A percentile compares a stretch with the other conserved stretches of the same genome.
Conservation (phyloP, 2,113 vertebrate genomes). For the Coptodon rendalli region DNA sequence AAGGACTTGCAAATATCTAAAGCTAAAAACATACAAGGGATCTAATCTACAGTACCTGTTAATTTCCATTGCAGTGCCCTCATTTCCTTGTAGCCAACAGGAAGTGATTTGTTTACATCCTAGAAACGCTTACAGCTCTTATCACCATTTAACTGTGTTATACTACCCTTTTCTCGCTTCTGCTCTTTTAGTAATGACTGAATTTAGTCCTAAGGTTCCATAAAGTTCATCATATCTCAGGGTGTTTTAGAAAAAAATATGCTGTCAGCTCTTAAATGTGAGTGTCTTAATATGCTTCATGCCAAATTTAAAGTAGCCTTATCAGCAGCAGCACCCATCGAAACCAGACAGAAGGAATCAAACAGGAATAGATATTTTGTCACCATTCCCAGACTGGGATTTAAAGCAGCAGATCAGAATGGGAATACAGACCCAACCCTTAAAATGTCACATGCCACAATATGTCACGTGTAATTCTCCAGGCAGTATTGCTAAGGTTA, state of each 20-base stretch:
- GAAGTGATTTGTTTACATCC: not conserved
- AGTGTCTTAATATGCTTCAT: not conserved
- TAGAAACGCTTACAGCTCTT: not conserved
- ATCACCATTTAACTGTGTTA: not conserved
- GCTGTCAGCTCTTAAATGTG: not conserved
- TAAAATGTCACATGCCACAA: slow-evolving; percentile 10
- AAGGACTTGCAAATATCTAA: not conserved
- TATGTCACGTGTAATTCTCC: not conserved
- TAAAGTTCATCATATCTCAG: not conserved
- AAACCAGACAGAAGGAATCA: not conserved
- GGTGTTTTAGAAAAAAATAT: not conserved
- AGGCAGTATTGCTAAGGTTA: not conserved
- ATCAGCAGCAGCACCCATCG: not conserved
- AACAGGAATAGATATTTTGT: not conserved
- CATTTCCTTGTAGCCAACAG: not conserved
- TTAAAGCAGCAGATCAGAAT: not conserved
- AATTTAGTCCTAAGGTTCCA: not conserved
- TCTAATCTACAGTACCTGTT: not conserved
- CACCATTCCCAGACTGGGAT: slow-evolving; percentile 34
- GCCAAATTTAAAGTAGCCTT: not conserved
- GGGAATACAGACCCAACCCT: not conserved
- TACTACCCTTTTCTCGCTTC: not conserved
- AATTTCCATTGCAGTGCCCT: not conserved
- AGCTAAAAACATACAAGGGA: not conserved
- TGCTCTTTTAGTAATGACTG: not conserved